Conservation (phyloP, 1,140 invertebrate genomes). For the Dinoponera quadriceps region DNA sequence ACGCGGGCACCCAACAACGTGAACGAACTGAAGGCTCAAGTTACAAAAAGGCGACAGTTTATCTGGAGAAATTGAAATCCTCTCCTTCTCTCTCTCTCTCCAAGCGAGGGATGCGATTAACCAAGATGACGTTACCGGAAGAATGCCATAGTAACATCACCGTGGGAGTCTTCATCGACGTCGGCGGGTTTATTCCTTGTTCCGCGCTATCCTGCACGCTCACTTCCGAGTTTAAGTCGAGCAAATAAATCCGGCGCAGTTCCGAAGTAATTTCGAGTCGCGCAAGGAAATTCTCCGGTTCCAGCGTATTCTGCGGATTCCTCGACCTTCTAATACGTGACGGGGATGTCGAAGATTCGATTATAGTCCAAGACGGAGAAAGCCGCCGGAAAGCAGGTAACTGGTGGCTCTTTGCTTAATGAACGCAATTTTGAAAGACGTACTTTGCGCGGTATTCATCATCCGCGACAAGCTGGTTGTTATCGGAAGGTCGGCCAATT, state of each 20-base stretch:
- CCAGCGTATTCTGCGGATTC: slow-evolving; percentile 17
- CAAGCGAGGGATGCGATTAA: neutral
- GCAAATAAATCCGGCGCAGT: slow-evolving; percentile 21
- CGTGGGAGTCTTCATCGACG: neutral
- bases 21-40: slow-evolving; percentile 10
- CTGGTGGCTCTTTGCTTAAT: neutral
- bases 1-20: neutral
- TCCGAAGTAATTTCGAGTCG: slow-evolving; percentile 33
- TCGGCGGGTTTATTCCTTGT: neutral
- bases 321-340: slow-evolving; percentile 1
- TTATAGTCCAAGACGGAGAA: neutral
- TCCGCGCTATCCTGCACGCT: neutral
- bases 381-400: neutral
- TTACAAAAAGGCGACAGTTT: slow-evolving; percentile 15
- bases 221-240: neutral
- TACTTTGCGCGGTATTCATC: slow-evolving; percentile 1
- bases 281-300: slow-evolving; percentile 1
- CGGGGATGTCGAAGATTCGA: neutral
- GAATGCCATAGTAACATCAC: neutral
- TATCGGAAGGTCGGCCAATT: neutral
- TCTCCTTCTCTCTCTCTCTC: too few relatives aligned
- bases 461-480: neutral
- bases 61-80: neutral
- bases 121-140: slow-evolving; percentile 17
- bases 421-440: slow-evolving; percentile 1